Evolutionary conservation across 1,140 invertebrate genomes (phyloP).

Genomic region (Diabrotica undecimpunctata): DNA sequence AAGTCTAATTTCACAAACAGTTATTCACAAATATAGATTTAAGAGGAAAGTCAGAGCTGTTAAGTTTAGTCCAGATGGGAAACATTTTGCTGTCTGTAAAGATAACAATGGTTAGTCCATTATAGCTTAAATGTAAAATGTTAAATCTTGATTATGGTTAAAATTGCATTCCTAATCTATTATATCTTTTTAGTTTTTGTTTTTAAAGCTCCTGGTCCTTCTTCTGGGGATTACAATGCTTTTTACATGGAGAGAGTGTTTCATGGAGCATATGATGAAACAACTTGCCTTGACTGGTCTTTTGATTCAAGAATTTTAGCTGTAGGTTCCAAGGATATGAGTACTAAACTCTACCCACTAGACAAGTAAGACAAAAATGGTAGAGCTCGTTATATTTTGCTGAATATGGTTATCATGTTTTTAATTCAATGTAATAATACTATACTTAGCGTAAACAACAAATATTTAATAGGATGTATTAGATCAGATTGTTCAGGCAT

Average conservation of each 20-base stretch:
- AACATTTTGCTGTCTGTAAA: conserved; percentile 85
- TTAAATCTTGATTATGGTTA: too few relatives aligned
- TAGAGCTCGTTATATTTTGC: too few relatives aligned
- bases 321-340: conserved; percentile 83
- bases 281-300: conserved; percentile 87
- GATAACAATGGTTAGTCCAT: conserved; percentile 66
- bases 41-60: conserved; percentile 70
- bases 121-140: not conserved
- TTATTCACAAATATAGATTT: conserved; percentile 83
- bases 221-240: conserved; percentile 79
- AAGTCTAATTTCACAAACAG: conserved; percentile 77
- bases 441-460: not conserved
- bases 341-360: conserved; percentile 75
- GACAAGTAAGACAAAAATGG: conserved; percentile 52
- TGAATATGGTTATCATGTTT: not conserved
- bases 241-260: conserved; percentile 84
- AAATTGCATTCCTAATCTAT: not conserved
- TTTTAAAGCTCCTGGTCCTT: conserved; percentile 77
- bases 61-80: conserved; percentile 92
- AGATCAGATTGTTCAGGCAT: too few relatives aligned
- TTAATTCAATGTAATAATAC: not conserved
- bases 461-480: not conserved
- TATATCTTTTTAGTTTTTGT: conserved; percentile 66
- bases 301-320: conserved; percentile 82
- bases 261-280: conserved; percentile 74